Conservation (phyloP, 2,888 invertebrate genomes). For the Frankliniella intonsa region DNA sequence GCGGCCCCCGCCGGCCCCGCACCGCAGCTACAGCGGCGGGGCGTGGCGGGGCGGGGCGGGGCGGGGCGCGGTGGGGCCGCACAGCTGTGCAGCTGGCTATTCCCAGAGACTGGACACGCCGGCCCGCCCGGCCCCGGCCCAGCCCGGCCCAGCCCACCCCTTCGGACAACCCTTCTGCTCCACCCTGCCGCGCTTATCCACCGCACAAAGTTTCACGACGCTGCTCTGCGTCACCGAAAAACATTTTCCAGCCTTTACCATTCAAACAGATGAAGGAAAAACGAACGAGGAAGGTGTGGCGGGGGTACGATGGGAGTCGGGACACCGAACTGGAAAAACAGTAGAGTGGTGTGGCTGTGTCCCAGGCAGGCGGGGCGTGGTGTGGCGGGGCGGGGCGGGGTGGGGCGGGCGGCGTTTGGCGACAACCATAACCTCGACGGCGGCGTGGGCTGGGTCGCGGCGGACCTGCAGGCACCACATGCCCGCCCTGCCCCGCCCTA, state of each 20-base stretch:
- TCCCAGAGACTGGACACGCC: not conserved
- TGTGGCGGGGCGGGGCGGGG: not conserved
- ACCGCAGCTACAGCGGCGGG: not conserved
- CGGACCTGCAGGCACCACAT: not conserved
- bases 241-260: no score
- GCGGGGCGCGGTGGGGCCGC: not conserved
- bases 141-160: not conserved
- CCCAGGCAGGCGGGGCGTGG: no score
- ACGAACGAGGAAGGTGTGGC: not conserved
- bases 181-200: not conserved
- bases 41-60: not conserved
- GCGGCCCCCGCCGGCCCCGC: not conserved
- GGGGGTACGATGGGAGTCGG: no score
- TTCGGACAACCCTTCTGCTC: not conserved
- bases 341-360: no score
- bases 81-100: slow-evolving; percentile 15
- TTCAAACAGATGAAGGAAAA: not conserved
- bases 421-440: not conserved
- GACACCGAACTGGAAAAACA: no score
- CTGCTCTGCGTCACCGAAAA: not conserved
- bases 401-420: not conserved
- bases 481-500: not conserved
- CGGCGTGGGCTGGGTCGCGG: not conserved
- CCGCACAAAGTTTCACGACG: not conserved
- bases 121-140: not conserved